Evolutionary conservation across 2,888 invertebrate species (phyloP), one percentile per base, ranked within the genome.

Genomic region (Actias luna): DNA sequence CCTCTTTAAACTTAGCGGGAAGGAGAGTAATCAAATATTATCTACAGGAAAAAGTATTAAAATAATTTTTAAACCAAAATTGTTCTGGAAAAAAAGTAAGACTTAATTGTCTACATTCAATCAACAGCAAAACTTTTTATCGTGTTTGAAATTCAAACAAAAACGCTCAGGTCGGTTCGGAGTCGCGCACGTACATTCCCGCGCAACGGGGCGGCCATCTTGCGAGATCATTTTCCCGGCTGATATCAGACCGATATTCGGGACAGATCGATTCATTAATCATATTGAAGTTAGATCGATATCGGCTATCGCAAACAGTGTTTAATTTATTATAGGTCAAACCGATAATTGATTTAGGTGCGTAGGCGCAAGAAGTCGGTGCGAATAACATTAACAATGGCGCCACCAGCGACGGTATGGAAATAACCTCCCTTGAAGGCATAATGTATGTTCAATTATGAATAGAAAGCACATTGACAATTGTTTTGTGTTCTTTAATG

Each of bases 171-270:
- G 36, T 36, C 36, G 59, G 62, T 59, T 57, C 31, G 42, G 55
- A 39, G 59, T 31, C 36, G 59, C 59, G 59, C 59, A 36, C 46
- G 46, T 50, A 70, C 82, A 78, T 82, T 83, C 80, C 79, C 79
- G 78, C 87, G 71, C 87, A 76, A 80, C 84, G 82, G 80, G 84
- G 85, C 91, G 85, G 91, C 92, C 91, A 90, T 92, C 84, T 89
- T 89, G 85, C 70, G 72, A 80, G 82, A 82, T 83, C 79, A 80
- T 80, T 82, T 82, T 79, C 81, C 76, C 78, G 77, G 74, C 77
- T 76, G 78, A 80, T 81, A 83, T 80, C 74, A 67, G 67, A 68
- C 70, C 81, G 81, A 87, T 84, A 87, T 87, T 85, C 84, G 78
- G 80, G 78, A 86, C 82, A 82, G 80, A 83, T 83, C 80, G 80